Conservation (phyloP, 2,888 invertebrate genomes). For the Notodonta ziczac region DNA sequence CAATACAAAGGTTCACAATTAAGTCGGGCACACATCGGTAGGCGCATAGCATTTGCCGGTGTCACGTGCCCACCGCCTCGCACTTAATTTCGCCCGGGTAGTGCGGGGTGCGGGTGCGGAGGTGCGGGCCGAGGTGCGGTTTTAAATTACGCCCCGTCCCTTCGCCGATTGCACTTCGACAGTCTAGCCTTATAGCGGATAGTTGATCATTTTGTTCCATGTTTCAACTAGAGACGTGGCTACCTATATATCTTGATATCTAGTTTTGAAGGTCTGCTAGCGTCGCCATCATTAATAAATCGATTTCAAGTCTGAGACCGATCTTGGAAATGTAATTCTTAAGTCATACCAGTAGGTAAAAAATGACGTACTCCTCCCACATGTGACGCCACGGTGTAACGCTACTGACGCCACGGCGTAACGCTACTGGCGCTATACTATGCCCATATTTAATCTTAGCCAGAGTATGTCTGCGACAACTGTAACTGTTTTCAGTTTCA, state of each 20-base stretch:
- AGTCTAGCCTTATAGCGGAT: conserved; percentile 31
- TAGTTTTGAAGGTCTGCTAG: too few species aligned
- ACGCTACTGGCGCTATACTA: too few species aligned
- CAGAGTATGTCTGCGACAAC: too few species aligned
- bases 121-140: conserved; percentile 64
- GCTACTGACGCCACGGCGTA: too few species aligned
- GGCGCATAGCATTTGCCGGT: conserved; percentile 78
- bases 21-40: conserved; percentile 73
- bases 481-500: too few species aligned
- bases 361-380: too few species aligned
- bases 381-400: too few species aligned
- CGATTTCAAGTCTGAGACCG: too few species aligned
- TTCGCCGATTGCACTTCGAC: conserved; percentile 61
- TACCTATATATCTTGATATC: neutral
- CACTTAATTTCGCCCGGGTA: conserved; percentile 77
- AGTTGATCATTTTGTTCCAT: conserved; percentile 37
- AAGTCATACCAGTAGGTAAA: too few species aligned
- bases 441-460: too few species aligned
- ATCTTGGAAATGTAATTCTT: too few species aligned
- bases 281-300: too few species aligned
- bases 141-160: conserved; percentile 76
- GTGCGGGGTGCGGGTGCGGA: conserved; percentile 49
- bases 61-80: conserved; percentile 78
- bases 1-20: conserved; percentile 76
- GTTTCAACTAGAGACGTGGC: neutral